Evolutionary conservation across 2,888 invertebrate species (phyloP).

Genomic region (Hedya salicella): DNA sequence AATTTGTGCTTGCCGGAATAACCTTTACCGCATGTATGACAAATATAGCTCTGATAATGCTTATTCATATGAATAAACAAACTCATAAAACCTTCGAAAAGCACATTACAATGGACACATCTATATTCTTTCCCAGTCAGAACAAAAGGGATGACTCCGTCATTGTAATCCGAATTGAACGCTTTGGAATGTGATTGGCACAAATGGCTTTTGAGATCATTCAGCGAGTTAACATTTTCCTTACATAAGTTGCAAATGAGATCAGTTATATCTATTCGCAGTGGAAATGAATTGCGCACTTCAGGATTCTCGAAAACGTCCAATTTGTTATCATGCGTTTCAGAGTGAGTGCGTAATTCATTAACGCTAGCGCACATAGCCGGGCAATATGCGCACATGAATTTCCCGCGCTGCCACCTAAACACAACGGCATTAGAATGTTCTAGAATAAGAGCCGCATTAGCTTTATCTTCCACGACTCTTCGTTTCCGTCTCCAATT

Average conservation of each 20-base stretch:
- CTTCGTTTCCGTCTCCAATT: conserved; percentile 63
- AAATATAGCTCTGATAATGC: conserved; percentile 74
- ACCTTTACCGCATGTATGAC: conserved; percentile 76
- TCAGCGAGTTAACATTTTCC: conserved; percentile 48
- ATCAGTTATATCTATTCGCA: conserved; percentile 67
- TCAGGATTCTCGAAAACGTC: conserved; percentile 58
- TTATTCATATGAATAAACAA: conserved; percentile 73
- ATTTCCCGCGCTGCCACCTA: conserved; percentile 66
- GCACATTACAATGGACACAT: conserved; percentile 60
- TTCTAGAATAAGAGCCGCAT: conserved; percentile 66
- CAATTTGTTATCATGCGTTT: conserved; percentile 56
- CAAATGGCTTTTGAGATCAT: conserved; percentile 62
- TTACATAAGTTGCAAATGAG: conserved; percentile 61
- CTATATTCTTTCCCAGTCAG: conserved; percentile 60
- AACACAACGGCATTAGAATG: conserved; percentile 70
- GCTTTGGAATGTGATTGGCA: conserved; percentile 53
- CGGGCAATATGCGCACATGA: conserved; percentile 70
- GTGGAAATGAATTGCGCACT: conserved; percentile 62
- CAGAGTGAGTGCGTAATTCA: conserved; percentile 61
- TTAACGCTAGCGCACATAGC: conserved; percentile 53
- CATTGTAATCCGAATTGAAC: conserved; percentile 53
- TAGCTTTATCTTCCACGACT: conserved; percentile 59
- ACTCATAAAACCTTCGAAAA: conserved; percentile 61
- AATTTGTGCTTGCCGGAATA: conserved; percentile 73
- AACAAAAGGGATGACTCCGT: conserved; percentile 67